Conservation (phyloP, 1,140 invertebrate species). For the Hyles euphorbiae region DNA sequence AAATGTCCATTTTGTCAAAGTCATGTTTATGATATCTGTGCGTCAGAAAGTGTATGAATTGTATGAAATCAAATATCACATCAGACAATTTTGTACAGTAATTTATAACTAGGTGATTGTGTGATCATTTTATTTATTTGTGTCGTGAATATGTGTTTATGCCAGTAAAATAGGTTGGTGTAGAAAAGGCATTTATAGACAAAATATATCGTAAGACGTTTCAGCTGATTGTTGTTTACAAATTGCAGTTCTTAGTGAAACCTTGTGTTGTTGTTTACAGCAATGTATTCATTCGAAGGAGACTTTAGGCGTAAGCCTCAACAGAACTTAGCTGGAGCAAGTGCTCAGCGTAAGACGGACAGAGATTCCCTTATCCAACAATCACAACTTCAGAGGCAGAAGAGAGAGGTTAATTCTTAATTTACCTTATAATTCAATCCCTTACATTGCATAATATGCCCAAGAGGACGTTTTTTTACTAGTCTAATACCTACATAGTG, state of each 20-base stretch:
- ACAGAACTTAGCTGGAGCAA: slow-evolving; percentile 93
- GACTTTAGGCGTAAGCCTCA: slow-evolving; percentile 91
- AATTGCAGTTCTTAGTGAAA: slow-evolving; percentile 13
- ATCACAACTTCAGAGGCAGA: slow-evolving; percentile 88
- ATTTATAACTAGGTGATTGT: too few relatives aligned
- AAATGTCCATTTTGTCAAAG: too few relatives aligned
- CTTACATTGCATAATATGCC: too few relatives aligned
- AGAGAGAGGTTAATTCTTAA: slow-evolving; percentile 82
- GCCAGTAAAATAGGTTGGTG: neutral
- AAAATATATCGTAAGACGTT: slow-evolving; percentile 6
- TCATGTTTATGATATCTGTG: too few relatives aligned
- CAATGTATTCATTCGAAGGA: slow-evolving; percentile 92
- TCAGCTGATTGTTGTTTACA: slow-evolving; percentile 48
- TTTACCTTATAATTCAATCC: too few relatives aligned
- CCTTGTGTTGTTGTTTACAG: slow-evolving; percentile 27
- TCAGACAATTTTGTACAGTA: too few relatives aligned
- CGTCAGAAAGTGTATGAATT: too few relatives aligned
- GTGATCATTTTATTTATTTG: too few relatives aligned
- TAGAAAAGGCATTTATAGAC: neutral
- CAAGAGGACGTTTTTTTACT: too few relatives aligned
- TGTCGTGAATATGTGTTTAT: neutral
- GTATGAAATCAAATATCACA: too few relatives aligned
- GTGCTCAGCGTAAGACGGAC: slow-evolving; percentile 81
- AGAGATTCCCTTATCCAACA: slow-evolving; percentile 86
- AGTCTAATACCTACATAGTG: too few relatives aligned